phyloP scores from a whole-genome alignment of 2,113 vertebrate species.

The Oplegnathus fasciatus region DNA sequence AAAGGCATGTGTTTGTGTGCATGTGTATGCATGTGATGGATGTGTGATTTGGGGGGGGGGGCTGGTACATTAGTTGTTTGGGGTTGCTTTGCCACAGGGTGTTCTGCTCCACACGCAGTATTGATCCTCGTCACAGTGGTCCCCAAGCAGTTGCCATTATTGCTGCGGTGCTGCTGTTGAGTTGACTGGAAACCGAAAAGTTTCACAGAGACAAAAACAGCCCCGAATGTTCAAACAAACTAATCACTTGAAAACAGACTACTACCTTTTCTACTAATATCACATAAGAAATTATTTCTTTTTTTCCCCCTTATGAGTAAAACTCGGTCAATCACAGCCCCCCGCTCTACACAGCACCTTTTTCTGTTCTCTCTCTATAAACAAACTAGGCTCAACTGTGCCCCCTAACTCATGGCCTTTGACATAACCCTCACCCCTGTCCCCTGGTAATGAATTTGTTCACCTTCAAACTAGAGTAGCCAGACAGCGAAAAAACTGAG shows the following conservation, averaged over 20 bases:
- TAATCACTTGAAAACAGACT: constrained; percentile 24
- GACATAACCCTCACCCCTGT: constrained; percentile 54
- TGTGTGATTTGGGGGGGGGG: background rate
- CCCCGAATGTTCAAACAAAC: constrained; percentile 16
- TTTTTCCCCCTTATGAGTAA: background rate
- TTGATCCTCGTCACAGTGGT: constrained; percentile 50
- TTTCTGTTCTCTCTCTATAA: constrained; percentile 38
- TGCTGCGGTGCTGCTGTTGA: constrained; percentile 39
- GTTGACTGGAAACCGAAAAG: constrained; percentile 20
- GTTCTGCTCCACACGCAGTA: constrained; percentile 38
- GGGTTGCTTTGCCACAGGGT: constrained; percentile 45
- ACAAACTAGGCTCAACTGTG: constrained; percentile 65
- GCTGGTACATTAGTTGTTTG: constrained; percentile 20
- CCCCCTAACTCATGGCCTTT: constrained; percentile 63
- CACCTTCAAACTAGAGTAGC: constrained; percentile 8
- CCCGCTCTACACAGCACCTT: background rate
- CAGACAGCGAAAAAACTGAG: background rate
- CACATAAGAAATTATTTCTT: background rate
- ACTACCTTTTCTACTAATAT: constrained; percentile 1
- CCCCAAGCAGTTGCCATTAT: constrained; percentile 39
- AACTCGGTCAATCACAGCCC: constrained; percentile 16
- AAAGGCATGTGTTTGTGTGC: background rate
- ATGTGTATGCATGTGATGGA: constrained; percentile 15
- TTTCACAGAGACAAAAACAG: constrained; percentile 34
- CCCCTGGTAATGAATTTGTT: constrained; percentile 48